phyloP scores from a whole-genome alignment of 2,888 invertebrate genomes.

The Cheilosia pagana region DNA sequence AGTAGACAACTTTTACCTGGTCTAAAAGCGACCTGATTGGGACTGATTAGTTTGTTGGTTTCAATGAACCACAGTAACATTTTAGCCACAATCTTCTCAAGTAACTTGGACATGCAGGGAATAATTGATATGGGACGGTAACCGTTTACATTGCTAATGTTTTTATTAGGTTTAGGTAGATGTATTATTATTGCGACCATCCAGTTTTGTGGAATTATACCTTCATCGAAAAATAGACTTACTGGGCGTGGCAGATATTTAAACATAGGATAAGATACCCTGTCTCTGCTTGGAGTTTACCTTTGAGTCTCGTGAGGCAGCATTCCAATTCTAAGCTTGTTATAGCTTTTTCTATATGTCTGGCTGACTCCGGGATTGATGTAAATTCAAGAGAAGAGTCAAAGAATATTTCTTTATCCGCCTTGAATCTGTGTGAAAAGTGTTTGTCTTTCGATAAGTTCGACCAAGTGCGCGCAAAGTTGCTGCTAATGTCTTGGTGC shows the following conservation, averaged over 20 bases:
- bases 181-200: conserved; percentile 32
- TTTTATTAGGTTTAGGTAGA: conserved; percentile 22
- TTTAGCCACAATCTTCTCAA: conserved; percentile 39
- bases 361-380: neutral
- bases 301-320: conserved; percentile 1
- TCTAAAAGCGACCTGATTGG: conserved; percentile 25
- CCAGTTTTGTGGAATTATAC: conserved; percentile 15
- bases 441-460: conserved; percentile 9
- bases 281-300: conserved; percentile 11
- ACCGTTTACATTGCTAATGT: neutral
- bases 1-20: conserved; percentile 19
- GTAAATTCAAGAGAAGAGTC: neutral
- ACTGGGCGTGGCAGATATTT: neutral
- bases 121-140: conserved; percentile 44
- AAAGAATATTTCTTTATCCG: neutral
- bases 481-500: conserved; percentile 1
- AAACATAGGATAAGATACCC: neutral
- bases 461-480: conserved; percentile 1
- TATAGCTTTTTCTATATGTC: neutral
- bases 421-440: neutral
- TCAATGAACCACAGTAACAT: conserved; percentile 19
- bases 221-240: conserved; percentile 7
- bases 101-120: conserved; percentile 29
- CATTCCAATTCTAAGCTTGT: neutral
- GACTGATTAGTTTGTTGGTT: conserved; percentile 9